Evolutionary conservation across 2,888 invertebrate species (phyloP).

Genomic region (Drosophila rellima): DNA sequence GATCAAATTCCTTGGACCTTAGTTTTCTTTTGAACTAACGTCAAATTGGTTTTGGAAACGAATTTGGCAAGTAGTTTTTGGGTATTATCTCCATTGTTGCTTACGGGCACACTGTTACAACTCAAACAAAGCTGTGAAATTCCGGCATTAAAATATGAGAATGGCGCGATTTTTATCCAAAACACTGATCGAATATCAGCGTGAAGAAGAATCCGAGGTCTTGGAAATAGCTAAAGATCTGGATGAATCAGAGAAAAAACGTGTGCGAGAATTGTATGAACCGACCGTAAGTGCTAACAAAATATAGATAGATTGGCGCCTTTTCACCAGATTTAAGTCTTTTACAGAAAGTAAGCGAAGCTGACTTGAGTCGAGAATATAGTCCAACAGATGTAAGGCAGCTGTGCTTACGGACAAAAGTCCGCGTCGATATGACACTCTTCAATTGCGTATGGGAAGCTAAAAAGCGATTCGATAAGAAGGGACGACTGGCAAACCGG

Average conservation of each 20-base stretch:
- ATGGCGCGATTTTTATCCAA: slow-evolving; percentile 39
- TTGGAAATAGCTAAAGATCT: neutral
- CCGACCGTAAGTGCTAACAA: slow-evolving; percentile 31
- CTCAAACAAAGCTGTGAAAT: neutral
- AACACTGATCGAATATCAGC: slow-evolving; percentile 29
- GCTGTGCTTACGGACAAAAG: slow-evolving; percentile 58
- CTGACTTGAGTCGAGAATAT: slow-evolving; percentile 53
- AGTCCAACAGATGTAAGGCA: slow-evolving; percentile 29
- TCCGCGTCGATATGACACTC: slow-evolving; percentile 47
- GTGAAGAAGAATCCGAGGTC: slow-evolving; percentile 7
- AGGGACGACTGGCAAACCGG: slow-evolving; percentile 42
- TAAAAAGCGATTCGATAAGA: slow-evolving; percentile 43
- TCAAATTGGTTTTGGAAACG: no score
- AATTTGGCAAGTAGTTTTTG: neutral
- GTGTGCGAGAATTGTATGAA: slow-evolving; percentile 6
- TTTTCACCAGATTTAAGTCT: neutral
- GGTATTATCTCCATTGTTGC: neutral
- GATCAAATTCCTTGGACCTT: neutral
- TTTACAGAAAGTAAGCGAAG: slow-evolving; percentile 47
- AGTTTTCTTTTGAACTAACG: neutral
- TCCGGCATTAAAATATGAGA: neutral
- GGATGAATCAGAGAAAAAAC: slow-evolving; percentile 18
- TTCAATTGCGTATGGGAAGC: slow-evolving; percentile 61
- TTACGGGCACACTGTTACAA: slow-evolving; percentile 24
- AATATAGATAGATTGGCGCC: neutral